Percentiles rank a stretch among this genome's conserved stretches.
phyloP scores from a whole-genome alignment of 2,113 vertebrate genomes.

The Dromas ardeola region DNA sequence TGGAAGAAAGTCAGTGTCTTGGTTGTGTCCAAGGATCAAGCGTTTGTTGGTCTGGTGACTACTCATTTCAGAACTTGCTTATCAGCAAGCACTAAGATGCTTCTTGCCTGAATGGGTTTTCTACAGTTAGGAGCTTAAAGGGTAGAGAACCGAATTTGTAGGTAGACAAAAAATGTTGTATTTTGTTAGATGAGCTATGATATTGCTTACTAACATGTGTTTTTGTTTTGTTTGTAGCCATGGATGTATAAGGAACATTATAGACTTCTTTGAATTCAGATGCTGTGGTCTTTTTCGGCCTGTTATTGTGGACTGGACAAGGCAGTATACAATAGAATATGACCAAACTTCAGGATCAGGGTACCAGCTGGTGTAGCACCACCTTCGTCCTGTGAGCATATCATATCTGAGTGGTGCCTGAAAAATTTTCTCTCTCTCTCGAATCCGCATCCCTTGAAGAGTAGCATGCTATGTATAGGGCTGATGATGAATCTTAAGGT shows the following conservation, averaged over 20 bases:
- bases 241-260: constrained; percentile 95
- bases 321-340: constrained; percentile 98
- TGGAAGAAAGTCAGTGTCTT: neutral
- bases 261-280: constrained; percentile 99
- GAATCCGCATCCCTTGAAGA: constrained; percentile 81
- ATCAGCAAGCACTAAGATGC: neutral
- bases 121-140: neutral
- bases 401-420: constrained; percentile 83
- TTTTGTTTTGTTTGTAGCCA: constrained; percentile 79
- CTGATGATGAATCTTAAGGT: constrained; percentile 75
- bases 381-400: constrained; percentile 72
- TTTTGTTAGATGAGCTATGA: neutral
- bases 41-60: neutral
- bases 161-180: neutral
- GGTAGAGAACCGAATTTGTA: neutral
- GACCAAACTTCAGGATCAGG: constrained; percentile 97
- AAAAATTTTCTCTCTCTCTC: constrained; percentile 80
- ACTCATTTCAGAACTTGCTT: neutral
- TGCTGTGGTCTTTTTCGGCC: constrained; percentile 98
- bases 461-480: constrained; percentile 89
- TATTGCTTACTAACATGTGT: neutral
- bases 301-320: constrained; percentile 95
- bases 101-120: neutral
- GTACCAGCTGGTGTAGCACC: constrained; percentile 95
- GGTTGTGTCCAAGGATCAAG: neutral